Evolutionary conservation across 1,140 invertebrate genomes (phyloP).

Genomic region (Drosophila paulistorum): DNA sequence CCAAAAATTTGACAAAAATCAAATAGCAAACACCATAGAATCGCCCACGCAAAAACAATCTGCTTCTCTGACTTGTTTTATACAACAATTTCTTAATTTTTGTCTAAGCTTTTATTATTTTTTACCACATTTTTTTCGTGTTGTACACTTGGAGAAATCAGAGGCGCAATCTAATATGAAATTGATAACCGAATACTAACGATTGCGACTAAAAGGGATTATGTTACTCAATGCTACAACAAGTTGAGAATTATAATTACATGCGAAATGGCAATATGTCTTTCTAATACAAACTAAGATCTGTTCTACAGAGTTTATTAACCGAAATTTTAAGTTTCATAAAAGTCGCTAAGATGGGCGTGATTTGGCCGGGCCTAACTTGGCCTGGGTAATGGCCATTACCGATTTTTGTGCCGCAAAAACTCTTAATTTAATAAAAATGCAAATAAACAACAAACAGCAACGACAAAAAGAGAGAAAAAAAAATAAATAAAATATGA

Average conservation of each 20-base stretch:
- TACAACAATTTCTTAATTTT: not conserved
- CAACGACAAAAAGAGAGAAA: slow-evolving; percentile 29
- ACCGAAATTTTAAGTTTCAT: no score
- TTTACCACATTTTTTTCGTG: not conserved
- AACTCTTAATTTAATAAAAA: slow-evolving; percentile 13
- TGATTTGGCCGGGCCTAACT: not conserved
- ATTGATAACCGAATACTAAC: no score
- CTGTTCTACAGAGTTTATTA: no score
- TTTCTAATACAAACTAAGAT: no score
- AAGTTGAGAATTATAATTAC: no score
- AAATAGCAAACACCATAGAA: not conserved
- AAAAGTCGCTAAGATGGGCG: not conserved
- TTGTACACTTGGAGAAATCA: not conserved
- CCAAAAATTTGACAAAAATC: slow-evolving; percentile 6
- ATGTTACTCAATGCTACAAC: no score
- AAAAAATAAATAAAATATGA: slow-evolving; percentile 1
- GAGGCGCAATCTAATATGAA: not conserved
- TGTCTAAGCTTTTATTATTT: not conserved
- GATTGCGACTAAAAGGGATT: no score
- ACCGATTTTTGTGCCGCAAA: slow-evolving; percentile 61
- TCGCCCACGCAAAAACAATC: slow-evolving; percentile 2
- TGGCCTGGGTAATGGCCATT: slow-evolving; percentile 46
- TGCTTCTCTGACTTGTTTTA: not conserved
- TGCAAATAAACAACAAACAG: slow-evolving; percentile 59
- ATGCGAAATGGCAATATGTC: no score